Base-by-base conservation (phyloP, 2,113 vertebrate species). In the Eublepharis macularius region DNA sequence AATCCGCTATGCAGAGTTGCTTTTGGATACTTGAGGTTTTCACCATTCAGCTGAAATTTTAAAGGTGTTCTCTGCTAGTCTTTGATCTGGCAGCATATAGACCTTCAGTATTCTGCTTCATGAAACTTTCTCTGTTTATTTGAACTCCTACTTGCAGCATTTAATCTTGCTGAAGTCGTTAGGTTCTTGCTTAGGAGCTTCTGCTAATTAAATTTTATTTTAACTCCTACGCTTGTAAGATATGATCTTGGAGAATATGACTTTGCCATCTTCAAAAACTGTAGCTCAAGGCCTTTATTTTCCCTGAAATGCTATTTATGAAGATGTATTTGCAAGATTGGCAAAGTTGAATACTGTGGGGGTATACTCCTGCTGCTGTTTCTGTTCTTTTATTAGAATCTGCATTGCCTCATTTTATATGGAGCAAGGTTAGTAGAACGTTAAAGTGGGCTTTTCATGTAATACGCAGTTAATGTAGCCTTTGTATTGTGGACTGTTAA, bases 191-290 rank as follows among this genome's bases (percentile, higher is more conserved):
- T 76, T 16, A 60, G 76, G 36, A 85, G 36, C 36, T 70, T 43
- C 76, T 69, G 26, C 66, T 43, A 85, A 79, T 80, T 81, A 80
- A 65, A 72, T 74, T 65, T 81, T 63, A 36, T 70, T 43, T 73
- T 76, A 80, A 73, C 76, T 41, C 36, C 57, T 81, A 74, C 77
- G 73, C 21, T 13, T 80, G 39, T 14, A 80, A 74, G 78, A 43
- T 47, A 76, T 11, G n/a, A 79, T 66, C 81, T 84, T 16, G 45
- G 10, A 84, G 32, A 77, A 75, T 32, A 41, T 78, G 66, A 60
- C 17, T 45, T 10, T 82, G 29, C 69, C 69, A 74, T 60, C 69
- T 69, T 85, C 34, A 70, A n/a, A 85, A 70, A n/a, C 45, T n/a
- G 83, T 84, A 54, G 83, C 74, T 45, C 9, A 77, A 39, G 45